Evolutionary conservation across 2,797 vertebrate genomes (phyloP).

Genomic region (Myoxocephalus aenaeus): DNA sequence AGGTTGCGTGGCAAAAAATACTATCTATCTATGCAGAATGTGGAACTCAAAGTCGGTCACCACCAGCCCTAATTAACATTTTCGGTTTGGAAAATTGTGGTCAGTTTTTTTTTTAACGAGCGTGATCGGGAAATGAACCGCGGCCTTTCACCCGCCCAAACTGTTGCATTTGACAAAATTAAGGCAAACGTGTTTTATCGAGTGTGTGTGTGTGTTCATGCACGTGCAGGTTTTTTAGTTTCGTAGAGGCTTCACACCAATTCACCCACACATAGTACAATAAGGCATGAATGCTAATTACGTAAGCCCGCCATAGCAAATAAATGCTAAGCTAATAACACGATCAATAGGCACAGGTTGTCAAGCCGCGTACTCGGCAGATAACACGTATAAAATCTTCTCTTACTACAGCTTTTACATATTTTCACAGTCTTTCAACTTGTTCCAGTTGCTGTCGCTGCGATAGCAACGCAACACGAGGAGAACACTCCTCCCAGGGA

Average conservation of each 20-base stretch:
- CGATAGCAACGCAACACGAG: conserved; percentile 28
- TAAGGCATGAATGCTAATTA: conserved; percentile 33
- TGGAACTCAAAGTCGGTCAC: neutral
- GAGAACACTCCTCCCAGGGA: conserved; percentile 11
- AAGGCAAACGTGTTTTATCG: conserved; percentile 33
- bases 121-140: conserved; percentile 4
- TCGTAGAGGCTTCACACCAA: conserved; percentile 18
- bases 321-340: conserved; percentile 38
- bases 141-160: neutral
- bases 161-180: conserved; percentile 17
- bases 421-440: conserved; percentile 67
- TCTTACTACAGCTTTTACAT: conserved; percentile 55
- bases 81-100: conserved; percentile 27
- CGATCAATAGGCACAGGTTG: conserved; percentile 45
- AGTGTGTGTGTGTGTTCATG: conserved; percentile 12
- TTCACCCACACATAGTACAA: conserved; percentile 14
- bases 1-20: neutral
- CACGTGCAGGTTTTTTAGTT: conserved; percentile 24
- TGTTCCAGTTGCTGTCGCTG: conserved; percentile 72
- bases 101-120: conserved; percentile 34
- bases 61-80: neutral
- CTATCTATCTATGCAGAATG: neutral
- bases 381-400: conserved; percentile 42
- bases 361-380: conserved; percentile 39
- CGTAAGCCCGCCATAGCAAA: conserved; percentile 26